phyloP scores from a whole-genome alignment of 2,888 invertebrate genomes.

The Perizoma affinitatum region DNA sequence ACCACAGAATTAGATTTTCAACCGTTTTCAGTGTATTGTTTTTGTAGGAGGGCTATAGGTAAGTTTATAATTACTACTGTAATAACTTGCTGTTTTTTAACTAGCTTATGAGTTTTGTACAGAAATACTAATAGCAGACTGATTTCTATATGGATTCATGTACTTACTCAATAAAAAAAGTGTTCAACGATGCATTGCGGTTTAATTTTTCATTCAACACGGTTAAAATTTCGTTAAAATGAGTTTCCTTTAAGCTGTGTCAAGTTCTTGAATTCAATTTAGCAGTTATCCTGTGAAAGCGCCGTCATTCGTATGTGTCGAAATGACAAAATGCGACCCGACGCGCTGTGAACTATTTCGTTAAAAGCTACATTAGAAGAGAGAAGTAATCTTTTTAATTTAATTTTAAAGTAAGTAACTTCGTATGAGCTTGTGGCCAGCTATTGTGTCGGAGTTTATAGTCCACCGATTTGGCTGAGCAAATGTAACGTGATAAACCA shows the following conservation, averaged over 20 bases:
- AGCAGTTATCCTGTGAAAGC: constrained; percentile 44
- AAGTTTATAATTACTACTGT: constrained; percentile 8
- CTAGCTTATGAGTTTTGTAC: too few species aligned
- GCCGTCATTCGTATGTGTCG: constrained; percentile 48
- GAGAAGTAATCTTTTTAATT: neutral
- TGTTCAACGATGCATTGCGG: too few species aligned
- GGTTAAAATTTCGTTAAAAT: neutral
- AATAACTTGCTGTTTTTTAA: constrained; percentile 5
- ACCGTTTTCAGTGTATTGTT: constrained; percentile 24
- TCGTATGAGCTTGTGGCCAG: too few species aligned
- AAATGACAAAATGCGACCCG: constrained; percentile 42
- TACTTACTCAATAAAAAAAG: too few species aligned
- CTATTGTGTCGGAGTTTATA: too few species aligned
- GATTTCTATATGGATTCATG: too few species aligned
- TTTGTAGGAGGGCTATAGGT: constrained; percentile 19
- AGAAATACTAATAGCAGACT: neutral
- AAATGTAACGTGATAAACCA: too few species aligned
- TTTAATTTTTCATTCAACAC: too few species aligned
- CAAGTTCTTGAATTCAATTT: constrained; percentile 35
- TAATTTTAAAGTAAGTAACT: too few species aligned
- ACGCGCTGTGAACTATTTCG: constrained; percentile 43
- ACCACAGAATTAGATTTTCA: constrained; percentile 26
- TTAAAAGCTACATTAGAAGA: constrained; percentile 29
- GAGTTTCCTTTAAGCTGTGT: neutral
- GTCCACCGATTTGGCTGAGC: too few species aligned